Percentiles rank a stretch among this genome's conserved stretches.
phyloP scores from a whole-genome alignment of 2,888 invertebrate genomes.

The Drosophila borealis region DNA sequence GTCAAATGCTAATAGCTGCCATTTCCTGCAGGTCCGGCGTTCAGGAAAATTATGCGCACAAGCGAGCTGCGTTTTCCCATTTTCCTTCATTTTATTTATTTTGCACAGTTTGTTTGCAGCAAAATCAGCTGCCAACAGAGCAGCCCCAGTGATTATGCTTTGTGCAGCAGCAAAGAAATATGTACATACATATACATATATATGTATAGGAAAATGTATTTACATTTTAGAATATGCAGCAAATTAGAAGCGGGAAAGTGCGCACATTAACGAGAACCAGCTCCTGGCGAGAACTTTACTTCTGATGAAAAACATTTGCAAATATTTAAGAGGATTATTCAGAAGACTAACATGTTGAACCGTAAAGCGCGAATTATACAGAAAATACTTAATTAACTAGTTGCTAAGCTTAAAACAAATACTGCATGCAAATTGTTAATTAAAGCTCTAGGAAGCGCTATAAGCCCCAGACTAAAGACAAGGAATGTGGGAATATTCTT shows the following conservation, averaged over 20 bases:
- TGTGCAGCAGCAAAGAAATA: slow-evolving; percentile 6
- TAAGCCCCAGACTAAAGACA: too few relatives aligned
- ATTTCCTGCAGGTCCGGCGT: slow-evolving; percentile 77
- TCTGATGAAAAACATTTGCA: slow-evolving; percentile 19
- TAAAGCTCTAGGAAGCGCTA: background rate
- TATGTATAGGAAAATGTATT: slow-evolving; percentile 61
- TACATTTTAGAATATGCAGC: slow-evolving; percentile 73
- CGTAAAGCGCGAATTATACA: background rate
- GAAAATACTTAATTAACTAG: background rate
- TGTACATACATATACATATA: background rate
- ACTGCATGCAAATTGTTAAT: background rate
- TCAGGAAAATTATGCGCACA: slow-evolving; percentile 77
- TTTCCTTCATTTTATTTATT: slow-evolving; percentile 31
- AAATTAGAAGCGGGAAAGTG: slow-evolving; percentile 64
- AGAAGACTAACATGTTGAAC: slow-evolving; percentile 10
- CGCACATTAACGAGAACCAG: slow-evolving; percentile 34
- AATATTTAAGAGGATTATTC: slow-evolving; percentile 7
- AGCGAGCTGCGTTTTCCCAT: slow-evolving; percentile 49
- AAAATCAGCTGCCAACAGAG: slow-evolving; percentile 35
- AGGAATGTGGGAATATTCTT: too few relatives aligned
- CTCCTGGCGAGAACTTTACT: slow-evolving; percentile 17
- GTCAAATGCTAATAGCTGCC: slow-evolving; percentile 79
- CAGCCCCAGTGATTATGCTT: slow-evolving; percentile 37
- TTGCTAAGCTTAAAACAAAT: background rate
- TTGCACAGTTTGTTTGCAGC: slow-evolving; percentile 59